phyloP scores from a whole-genome alignment of 2,888 invertebrate genomes.

The Melikaiella ostensackeni region DNA sequence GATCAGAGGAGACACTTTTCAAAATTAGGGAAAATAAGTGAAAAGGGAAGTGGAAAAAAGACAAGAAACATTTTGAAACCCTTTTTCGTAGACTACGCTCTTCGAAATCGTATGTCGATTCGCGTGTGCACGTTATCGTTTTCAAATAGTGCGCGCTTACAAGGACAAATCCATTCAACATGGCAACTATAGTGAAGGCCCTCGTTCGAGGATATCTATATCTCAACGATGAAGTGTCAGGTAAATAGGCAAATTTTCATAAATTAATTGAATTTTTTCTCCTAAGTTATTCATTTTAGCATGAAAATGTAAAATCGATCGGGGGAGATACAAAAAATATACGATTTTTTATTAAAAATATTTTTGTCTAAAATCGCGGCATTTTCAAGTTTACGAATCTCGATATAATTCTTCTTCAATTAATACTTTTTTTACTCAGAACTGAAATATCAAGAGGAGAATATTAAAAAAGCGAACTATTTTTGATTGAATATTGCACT shows the following conservation, averaged over 20 bases:
- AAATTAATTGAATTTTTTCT: too few relatives aligned
- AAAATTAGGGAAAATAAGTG: neutral
- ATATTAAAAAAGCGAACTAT: too few relatives aligned
- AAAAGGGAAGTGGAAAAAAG: neutral
- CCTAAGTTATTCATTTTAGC: too few relatives aligned
- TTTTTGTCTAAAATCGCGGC: too few relatives aligned
- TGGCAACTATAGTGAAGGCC: conserved; percentile 66
- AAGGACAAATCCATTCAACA: conserved; percentile 47
- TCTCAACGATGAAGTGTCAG: conserved; percentile 69
- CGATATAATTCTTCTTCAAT: too few relatives aligned
- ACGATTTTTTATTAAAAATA: too few relatives aligned
- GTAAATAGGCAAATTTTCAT: conserved; percentile 61
- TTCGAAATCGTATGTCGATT: conserved; percentile 45
- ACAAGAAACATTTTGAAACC: neutral
- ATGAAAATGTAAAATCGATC: too few relatives aligned
- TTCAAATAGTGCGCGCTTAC: conserved; percentile 40
- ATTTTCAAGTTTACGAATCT: too few relatives aligned
- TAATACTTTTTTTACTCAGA: too few relatives aligned
- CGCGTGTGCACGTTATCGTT: conserved; percentile 27
- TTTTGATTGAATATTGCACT: too few relatives aligned
- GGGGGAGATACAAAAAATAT: too few relatives aligned
- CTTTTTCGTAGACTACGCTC: neutral
- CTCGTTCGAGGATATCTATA: conserved; percentile 62
- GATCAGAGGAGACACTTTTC: neutral
- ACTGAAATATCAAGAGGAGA: too few relatives aligned